A percentile compares a stretch with the other conserved stretches of the same genome.
Conservation (phyloP, 2,113 vertebrate genomes). For the Paramisgurnus dabryanus region DNA sequence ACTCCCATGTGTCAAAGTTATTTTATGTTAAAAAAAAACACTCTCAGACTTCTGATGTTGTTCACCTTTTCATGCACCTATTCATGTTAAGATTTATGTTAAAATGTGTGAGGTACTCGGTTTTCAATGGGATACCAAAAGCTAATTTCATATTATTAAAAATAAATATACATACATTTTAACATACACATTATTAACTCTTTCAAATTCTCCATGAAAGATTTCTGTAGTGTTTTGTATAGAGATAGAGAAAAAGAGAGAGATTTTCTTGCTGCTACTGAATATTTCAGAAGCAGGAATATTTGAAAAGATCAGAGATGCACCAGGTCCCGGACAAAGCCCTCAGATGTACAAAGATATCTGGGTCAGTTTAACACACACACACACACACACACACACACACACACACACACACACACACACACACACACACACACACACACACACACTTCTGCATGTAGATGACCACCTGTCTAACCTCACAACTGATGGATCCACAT, state of each 20-base stretch:
- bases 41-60: too few relatives aligned
- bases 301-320: constrained; percentile 53
- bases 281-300: constrained; percentile 66
- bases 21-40: background rate
- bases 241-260: too few relatives aligned
- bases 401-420: background rate
- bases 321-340: background rate
- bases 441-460: background rate
- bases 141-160: too few relatives aligned
- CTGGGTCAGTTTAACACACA: background rate
- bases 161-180: too few relatives aligned
- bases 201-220: too few relatives aligned
- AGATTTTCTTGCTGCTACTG: constrained; percentile 27
- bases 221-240: too few relatives aligned
- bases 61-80: too few relatives aligned
- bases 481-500: background rate
- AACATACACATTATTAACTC: too few relatives aligned
- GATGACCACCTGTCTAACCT: background rate
- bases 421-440: background rate
- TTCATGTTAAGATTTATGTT: too few relatives aligned
- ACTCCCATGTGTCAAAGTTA: background rate
- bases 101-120: too few relatives aligned
- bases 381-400: background rate
- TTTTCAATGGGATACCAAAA: too few relatives aligned
- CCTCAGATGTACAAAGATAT: background rate